Evolutionary conservation across 2,888 invertebrate genomes (phyloP).

Genomic region (Idaea straminata): DNA sequence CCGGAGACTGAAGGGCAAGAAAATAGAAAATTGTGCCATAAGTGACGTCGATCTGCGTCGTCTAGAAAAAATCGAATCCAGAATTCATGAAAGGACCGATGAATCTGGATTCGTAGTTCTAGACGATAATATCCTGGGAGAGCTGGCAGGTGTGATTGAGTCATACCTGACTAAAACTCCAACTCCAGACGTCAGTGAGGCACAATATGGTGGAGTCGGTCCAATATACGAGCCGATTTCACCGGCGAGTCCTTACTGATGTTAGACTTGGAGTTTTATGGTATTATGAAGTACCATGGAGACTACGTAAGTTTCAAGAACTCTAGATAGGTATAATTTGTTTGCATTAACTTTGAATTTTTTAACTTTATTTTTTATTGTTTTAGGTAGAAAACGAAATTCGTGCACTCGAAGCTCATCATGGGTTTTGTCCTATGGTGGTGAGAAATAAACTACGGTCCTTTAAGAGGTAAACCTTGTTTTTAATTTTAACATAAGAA

Average conservation of each 20-base stretch:
- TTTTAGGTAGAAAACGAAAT: neutral
- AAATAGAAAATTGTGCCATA: constrained; percentile 45
- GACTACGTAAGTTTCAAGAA: neutral
- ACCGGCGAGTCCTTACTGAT: neutral
- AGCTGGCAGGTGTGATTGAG: constrained; percentile 44
- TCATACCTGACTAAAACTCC: constrained; percentile 28
- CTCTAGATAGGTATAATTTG: neutral
- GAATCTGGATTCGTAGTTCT: constrained; percentile 50
- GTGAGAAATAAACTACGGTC: neutral
- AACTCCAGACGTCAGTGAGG: constrained; percentile 12
- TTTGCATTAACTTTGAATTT: neutral
- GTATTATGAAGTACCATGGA: neutral
- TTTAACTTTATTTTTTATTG: neutral
- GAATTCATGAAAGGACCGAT: constrained; percentile 45
- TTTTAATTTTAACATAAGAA: neutral
- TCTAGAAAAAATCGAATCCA: constrained; percentile 44
- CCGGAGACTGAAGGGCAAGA: constrained; percentile 83
- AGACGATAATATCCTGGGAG: constrained; percentile 42
- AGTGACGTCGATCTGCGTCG: constrained; percentile 24
- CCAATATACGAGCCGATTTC: constrained; percentile 41
- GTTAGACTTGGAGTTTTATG: neutral
- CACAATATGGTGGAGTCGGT: neutral
- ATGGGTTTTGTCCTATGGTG: neutral
- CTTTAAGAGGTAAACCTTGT: neutral
- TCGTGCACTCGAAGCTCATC: neutral